Base-by-base conservation (phyloP, 1,140 invertebrate genomes). In the Lasioglossum albipes region DNA sequence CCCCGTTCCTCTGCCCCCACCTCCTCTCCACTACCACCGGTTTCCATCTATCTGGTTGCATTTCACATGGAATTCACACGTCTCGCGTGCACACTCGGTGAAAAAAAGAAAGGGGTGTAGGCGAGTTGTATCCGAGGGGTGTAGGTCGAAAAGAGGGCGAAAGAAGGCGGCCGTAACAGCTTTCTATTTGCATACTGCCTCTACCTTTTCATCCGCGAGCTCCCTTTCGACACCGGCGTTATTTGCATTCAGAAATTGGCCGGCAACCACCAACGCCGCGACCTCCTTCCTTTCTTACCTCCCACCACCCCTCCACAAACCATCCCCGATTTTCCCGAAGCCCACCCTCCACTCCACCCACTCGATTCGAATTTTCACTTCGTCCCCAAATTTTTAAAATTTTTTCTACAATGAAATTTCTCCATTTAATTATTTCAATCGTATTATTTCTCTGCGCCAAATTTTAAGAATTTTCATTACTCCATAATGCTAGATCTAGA, bases 211-310 rank as follows among this genome's bases (percentile, higher is more conserved):
- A 84, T 83, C 74, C 86, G 79, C 79, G 76, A 79, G 68, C 52
- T 87, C 85, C 88, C 88, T 89, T 91, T 91, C 91, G 86, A 91
- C 90, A 90, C 91, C 89, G 88, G 87, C 88, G 88, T 89, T 93
- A 93, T 93, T 93, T 93, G 92, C 93, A 93, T 93, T 93, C 89
- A 92, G 91, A 93, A 93, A 93, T 93, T 93, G 93, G 91, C 91
- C 89, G 88, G 85, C 88, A 85, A 89, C 88, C 85, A 86, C 89
- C 84, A 75, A 87, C 84, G 76, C 83, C 71, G 86, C 88, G 87
- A 88, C 87, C 85, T 82, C 75, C 71, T 81, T 86, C 79, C 81
- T 73, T 66, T 80, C 36, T 68, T 67, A 49, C 61, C 71, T 75
- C 65, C 67, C 75, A 64, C 83, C 22, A 31, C 57, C n/a, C 6